Base-by-base conservation (phyloP, 2,113 vertebrate species). In the Elachura formosa region DNA sequence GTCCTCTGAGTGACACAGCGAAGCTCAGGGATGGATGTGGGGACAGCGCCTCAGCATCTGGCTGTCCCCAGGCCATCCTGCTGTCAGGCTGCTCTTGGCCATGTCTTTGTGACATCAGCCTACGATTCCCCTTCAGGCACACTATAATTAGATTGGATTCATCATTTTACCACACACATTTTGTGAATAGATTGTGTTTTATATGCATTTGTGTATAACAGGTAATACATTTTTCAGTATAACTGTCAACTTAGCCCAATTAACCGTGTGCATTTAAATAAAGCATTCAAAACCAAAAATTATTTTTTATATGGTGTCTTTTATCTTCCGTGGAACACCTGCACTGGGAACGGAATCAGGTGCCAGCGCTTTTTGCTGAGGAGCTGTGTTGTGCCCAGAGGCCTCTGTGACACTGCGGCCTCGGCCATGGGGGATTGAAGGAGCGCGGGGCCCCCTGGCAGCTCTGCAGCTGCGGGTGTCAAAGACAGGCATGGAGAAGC, bases 381-480 rank as follows among this genome's bases (percentile, higher is more conserved):
- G 26, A 11, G 33, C 49, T 36, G 20, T 40, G 18, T 46, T 3
- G 1, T 28, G 41, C 62, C 36, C 26, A 23, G 33, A 36, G 28
- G 12, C 23, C 84, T 11, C 38, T 61, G 46, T 52, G 84, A 69
- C 72, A 61, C 19, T 4, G 19, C 9, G 0, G 20, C 45, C 10
- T 4, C 17, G 43, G 15, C 23, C 0, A 0, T 8, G 43, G 28
- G 23, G 17, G 26, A 33, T 2, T 5, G 55, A 54, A 9, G 49
- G 40, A 38, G 18, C 2, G 1, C 40, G 3, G 38, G 29, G 19
- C 19, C 54, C 40, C 43, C 48, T 5, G 40, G 28, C 33, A 29
- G 25, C 17, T 26, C 45, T 43, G 63, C 46, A 29, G 55, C 64
- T 40, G 4, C n/a, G 15, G 7, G 12, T 25, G 34, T 5, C 25